A percentile compares a stretch with the other conserved stretches of the same genome.
phyloP scores from a whole-genome alignment of 1,140 invertebrate species.

The Zaprionus nigranus region DNA sequence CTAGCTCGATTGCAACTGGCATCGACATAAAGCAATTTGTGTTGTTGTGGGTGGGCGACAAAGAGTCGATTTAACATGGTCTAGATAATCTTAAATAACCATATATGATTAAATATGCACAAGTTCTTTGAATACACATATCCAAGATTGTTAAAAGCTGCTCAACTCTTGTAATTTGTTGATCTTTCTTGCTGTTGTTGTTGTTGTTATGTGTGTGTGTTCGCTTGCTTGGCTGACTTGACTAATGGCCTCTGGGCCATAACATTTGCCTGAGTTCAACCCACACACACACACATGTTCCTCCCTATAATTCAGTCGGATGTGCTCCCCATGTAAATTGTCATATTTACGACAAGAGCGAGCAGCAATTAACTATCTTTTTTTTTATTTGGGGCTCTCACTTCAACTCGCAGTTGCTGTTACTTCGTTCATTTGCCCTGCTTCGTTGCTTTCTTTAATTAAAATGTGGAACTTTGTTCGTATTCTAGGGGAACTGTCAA shows the following conservation, averaged over 20 bases:
- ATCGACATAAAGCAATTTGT: conserved; percentile 42
- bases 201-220: conserved; percentile 27
- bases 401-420: not conserved
- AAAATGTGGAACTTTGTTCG: conserved; percentile 66
- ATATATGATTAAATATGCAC: not conserved
- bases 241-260: conserved; percentile 54
- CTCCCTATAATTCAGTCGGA: conserved; percentile 61
- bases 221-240: conserved; percentile 59
- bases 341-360: conserved; percentile 45
- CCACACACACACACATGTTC: conserved; percentile 60
- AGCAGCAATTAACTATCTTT: conserved; percentile 25
- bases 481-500: not conserved
- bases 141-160: conserved; percentile 8
- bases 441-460: conserved; percentile 61
- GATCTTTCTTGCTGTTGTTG: conserved; percentile 16
- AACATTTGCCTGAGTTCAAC: conserved; percentile 51
- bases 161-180: not conserved
- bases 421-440: conserved; percentile 18
- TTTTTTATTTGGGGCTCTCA: not conserved
- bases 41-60: conserved; percentile 16
- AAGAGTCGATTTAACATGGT: not conserved
- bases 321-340: conserved; percentile 57
- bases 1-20: conserved; percentile 35
- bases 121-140: not conserved
- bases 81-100: conserved; percentile 21